These are phyloP conservation scores for human DNA, from an alignment of 2,113 vertebrate species.

Conservation along the genomic window DNA sequence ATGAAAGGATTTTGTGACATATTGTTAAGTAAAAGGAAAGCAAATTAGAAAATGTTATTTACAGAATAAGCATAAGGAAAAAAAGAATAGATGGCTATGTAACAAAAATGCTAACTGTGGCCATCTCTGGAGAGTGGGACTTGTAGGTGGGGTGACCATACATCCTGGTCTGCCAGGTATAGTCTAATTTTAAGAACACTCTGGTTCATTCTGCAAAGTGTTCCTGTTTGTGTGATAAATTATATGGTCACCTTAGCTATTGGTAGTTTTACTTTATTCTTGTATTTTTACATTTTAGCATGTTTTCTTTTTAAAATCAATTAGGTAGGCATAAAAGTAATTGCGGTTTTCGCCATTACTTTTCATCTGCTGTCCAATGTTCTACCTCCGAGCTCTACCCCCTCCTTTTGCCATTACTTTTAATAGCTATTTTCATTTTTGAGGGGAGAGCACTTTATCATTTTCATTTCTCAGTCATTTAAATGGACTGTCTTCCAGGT, in stretches of 20 bases:
- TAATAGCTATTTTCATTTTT: not conserved
- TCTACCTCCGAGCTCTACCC: too few species aligned
- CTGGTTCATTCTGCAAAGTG: not conserved
- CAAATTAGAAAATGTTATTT: constrained; percentile 1
- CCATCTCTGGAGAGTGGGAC: not conserved
- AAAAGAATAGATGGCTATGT: not conserved
- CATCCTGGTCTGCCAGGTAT: not conserved
- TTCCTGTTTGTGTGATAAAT: constrained; percentile 11
- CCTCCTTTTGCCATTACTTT: too few species aligned
- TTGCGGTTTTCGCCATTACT: too few species aligned
- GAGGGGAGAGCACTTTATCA: not conserved
- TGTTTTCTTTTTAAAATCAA: not conserved
- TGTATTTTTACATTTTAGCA: not conserved
- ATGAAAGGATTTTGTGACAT: not conserved
- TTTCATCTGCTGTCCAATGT: too few species aligned
- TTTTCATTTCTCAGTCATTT: constrained; percentile 39
- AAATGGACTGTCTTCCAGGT: not conserved
- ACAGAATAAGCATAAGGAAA: not conserved
- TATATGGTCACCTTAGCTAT: not conserved
- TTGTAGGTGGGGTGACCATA: not conserved
- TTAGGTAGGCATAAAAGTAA: too few species aligned
- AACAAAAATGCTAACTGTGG: not conserved
- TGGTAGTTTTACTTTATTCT: constrained; percentile 12
- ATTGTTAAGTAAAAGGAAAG: constrained; percentile 43
- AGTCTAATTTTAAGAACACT: not conserved